These are phyloP conservation scores for Myotis vivesi DNA, from an alignment of 2,797 vertebrate genomes.

Conservation along the genomic window DNA sequence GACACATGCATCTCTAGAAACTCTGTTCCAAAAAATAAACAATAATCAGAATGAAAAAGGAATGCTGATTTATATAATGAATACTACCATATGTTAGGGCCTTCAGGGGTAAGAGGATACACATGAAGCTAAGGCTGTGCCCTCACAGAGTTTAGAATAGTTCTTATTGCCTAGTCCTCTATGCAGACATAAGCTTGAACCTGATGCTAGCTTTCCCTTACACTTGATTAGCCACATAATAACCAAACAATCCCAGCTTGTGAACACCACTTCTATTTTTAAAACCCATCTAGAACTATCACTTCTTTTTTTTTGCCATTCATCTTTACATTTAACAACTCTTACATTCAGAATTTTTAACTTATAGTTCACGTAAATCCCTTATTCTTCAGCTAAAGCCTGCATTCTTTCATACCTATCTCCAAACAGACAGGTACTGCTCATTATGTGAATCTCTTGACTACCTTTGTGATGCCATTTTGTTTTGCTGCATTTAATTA, in stretches of 20 bases:
- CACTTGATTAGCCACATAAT: neutral
- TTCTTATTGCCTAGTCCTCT: neutral
- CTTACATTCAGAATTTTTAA: constrained; percentile 27
- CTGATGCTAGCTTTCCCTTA: neutral
- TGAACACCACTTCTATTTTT: constrained; percentile 36
- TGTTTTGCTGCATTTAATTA: constrained; percentile 14
- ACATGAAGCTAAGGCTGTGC: neutral
- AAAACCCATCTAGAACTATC: constrained; percentile 1
- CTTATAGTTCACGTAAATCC: neutral
- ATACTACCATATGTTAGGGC: neutral
- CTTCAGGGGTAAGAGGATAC: neutral
- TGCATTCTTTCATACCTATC: neutral
- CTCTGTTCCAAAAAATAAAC: neutral
- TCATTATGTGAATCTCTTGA: neutral
- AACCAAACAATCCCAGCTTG: neutral
- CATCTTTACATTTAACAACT: constrained; percentile 54
- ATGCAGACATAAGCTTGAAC: neutral
- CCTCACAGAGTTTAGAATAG: neutral
- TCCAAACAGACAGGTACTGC: neutral
- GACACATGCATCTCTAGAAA: neutral
- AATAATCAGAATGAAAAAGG: neutral
- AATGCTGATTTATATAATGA: neutral
- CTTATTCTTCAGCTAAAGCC: neutral
- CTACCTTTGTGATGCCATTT: neutral
- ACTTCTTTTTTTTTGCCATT: constrained; percentile 35